These are phyloP conservation scores for Eriocheir sinensis DNA, from an alignment of 1,140 invertebrate genomes.

Conservation along the genomic window DNA sequence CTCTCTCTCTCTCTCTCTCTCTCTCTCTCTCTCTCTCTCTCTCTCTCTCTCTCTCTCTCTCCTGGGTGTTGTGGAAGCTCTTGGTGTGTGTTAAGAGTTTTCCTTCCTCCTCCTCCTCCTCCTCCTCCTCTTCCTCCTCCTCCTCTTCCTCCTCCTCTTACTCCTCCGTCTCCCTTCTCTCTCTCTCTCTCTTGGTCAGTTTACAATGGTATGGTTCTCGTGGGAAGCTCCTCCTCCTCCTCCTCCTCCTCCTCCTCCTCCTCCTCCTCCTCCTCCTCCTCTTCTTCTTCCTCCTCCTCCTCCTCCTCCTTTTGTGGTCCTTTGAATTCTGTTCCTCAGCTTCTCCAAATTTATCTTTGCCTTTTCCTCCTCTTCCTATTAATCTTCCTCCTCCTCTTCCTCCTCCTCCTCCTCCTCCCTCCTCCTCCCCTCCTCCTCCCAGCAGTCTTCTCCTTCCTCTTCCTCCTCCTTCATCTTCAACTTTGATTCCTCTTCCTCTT, in stretches of 20 bases:
- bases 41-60: background rate
- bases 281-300: background rate
- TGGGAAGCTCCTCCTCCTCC: background rate
- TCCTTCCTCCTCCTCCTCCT: too few relatives aligned
- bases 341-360: too few relatives aligned
- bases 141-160: background rate
- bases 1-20: too few relatives aligned
- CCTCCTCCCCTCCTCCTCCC: too few relatives aligned
- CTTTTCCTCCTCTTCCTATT: background rate
- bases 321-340: background rate
- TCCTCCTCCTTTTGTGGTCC: background rate
- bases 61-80: too few relatives aligned
- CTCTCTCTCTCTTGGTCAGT: conserved; percentile 34
- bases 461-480: too few relatives aligned
- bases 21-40: too few relatives aligned
- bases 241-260: background rate
- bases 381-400: background rate
- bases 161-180: too few relatives aligned
- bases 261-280: background rate
- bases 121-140: background rate
- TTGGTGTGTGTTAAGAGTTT: too few relatives aligned
- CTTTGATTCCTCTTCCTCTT: too few relatives aligned
- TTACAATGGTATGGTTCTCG: conserved; percentile 46
- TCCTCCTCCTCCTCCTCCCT: background rate
- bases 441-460: too few relatives aligned